Evolutionary conservation across 1,140 invertebrate species (phyloP).

Genomic region (Pemphigus obesinymphae): DNA sequence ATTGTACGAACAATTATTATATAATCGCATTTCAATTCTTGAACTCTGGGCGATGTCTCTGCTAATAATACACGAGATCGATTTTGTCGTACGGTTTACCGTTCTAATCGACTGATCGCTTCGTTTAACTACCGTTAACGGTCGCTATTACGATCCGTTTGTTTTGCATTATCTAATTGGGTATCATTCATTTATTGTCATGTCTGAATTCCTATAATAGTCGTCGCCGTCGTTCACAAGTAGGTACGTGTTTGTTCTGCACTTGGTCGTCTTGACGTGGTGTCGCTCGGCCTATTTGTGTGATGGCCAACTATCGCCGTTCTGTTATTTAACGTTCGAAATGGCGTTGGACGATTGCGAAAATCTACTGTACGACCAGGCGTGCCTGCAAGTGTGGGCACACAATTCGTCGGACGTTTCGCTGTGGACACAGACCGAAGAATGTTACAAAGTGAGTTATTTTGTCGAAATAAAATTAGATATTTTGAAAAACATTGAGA

Average conservation of each 20-base stretch:
- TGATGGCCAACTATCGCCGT: too few species aligned
- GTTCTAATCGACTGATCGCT: background rate
- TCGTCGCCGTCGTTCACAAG: background rate
- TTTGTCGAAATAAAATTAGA: too few species aligned
- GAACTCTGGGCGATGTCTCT: too few species aligned
- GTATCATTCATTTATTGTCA: background rate
- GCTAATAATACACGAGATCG: too few species aligned
- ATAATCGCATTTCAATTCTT: too few species aligned
- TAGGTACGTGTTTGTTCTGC: background rate
- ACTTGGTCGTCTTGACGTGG: too few species aligned
- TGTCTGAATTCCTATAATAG: background rate
- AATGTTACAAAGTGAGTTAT: constrained; percentile 40
- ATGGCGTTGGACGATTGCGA: background rate
- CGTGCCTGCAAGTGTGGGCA: constrained; percentile 28
- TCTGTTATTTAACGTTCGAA: background rate
- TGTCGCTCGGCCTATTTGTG: too few species aligned
- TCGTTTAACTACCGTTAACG: background rate
- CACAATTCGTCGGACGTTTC: background rate
- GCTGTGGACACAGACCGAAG: constrained; percentile 33
- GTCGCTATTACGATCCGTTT: background rate
- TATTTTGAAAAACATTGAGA: too few species aligned
- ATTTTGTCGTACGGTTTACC: background rate
- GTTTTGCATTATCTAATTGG: background rate
- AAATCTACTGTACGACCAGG: constrained; percentile 5
- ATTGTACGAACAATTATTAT: too few species aligned